These are phyloP conservation scores for Apotomis capreana DNA, from an alignment of 2,888 invertebrate genomes.

Conservation along the genomic window DNA sequence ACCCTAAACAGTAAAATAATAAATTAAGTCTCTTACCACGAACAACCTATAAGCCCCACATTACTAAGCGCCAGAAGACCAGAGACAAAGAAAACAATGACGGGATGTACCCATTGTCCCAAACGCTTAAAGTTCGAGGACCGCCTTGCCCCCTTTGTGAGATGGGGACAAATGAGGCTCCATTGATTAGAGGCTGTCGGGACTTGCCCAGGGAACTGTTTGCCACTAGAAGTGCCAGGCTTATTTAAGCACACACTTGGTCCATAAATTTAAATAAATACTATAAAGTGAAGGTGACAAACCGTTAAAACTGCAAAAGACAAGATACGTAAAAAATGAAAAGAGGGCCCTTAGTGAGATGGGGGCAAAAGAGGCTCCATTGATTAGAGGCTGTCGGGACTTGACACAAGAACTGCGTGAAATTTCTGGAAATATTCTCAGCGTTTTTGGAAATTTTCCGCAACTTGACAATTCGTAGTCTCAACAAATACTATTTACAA, in stretches of 20 bases:
- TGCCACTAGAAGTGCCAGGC: conserved; percentile 3
- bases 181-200: conserved; percentile 24
- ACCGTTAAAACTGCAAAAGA: too few relatives aligned
- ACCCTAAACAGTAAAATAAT: background rate
- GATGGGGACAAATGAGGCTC: conserved; percentile 27
- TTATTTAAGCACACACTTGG: too few relatives aligned
- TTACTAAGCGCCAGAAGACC: background rate
- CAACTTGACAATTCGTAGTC: too few relatives aligned
- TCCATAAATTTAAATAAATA: too few relatives aligned
- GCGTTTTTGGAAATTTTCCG: too few relatives aligned
- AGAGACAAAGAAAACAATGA: conserved; percentile 20
- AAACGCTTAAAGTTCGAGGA: conserved; percentile 8
- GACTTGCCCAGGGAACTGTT: too few relatives aligned
- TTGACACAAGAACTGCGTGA: background rate
- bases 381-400: conserved; percentile 15
- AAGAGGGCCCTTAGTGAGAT: conserved; percentile 4
- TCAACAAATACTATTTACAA: too few relatives aligned
- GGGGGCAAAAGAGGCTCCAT: conserved; percentile 27
- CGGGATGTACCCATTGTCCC: conserved; percentile 18
- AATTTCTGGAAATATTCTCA: too few relatives aligned
- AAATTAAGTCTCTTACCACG: background rate
- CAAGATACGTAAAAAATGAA: background rate
- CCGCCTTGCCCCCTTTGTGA: background rate
- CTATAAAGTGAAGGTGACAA: too few relatives aligned
- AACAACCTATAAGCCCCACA: background rate